Base-by-base conservation (phyloP, 2,888 invertebrate species). In the Eupithecia inturbata region DNA sequence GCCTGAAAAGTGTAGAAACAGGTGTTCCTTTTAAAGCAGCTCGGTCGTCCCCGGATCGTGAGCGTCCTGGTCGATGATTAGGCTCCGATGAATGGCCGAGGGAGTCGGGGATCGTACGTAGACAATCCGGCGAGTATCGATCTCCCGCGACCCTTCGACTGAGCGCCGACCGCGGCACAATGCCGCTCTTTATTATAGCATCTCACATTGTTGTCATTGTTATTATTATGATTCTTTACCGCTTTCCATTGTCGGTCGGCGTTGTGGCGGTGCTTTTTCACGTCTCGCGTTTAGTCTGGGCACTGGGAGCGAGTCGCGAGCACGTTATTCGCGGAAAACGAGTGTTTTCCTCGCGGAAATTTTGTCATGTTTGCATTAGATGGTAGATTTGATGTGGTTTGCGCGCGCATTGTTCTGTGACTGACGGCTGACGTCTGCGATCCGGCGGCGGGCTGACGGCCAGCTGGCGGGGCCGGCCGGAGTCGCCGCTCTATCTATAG, bases 181-280 rank as follows among this genome's bases (percentile, higher is more conserved):
- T 93, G 92, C 92, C 93, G 91, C 93, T 94, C 94, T 94, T 94
- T 94, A 94, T 94, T 94, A 94, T 94, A 94, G 91, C 94, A 94
- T 94, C 94, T 94, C 94, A 94, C 94, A 94, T 94, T 94, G 94
- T 94, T 94, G 94, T 94, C 94, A 94, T 94, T 94, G 94, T 94
- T 94, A 94, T 94, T 94, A 94, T 94, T 94, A 94, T 94, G 94
- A 94, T 94, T 94, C 94, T 94, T 94, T 93, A 92, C 94, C 94
- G 94, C 94, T 94, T 94, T 94, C 93, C 94, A 94, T 94, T 94
- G 94, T 94, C 93, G 94, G 92, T 88, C 92, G 91, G 91, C 94
- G 93, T 92, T 93, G 93, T 90, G 94, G 92, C 93, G 93, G 93
- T 94, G 93, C 94, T 94, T 94, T 94, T 94, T 94, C 94, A 94